Evolutionary conservation across 2,113 vertebrate species (phyloP), one percentile per base, ranked within the genome.

Genomic region (Lathamus discolor): DNA sequence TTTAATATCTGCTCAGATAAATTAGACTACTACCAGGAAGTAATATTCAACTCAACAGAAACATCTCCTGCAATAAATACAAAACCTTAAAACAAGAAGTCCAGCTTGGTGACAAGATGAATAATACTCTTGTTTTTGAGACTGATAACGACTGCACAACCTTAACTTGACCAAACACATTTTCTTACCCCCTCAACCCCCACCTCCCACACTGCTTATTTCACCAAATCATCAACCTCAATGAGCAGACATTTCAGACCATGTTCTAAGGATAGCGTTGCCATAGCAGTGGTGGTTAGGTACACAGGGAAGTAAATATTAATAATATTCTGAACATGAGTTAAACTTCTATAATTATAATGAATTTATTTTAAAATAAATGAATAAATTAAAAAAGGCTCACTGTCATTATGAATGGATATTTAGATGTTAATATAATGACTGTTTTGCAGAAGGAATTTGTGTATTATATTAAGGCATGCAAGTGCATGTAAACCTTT

Each of bases 401-500:
- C 20, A 7, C 6, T 70, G 24, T 66, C 37, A 11, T 81, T 74
- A 43, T 43, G 25, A 82, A 31, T 70, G n/a, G 13, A 3, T 88
- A 61, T 86, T 73, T 27, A 48, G 25, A 55, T 70, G 12, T 59
- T 10, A 54, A 41, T 66, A 67, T 29, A 57, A 52, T 29, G 13
- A 4, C 25, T 64, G 20, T 37, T 51, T 4, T 13, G 0, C 66
- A 48, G 57, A 88, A 74, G 35, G 4, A 54, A 24, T 91, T 74
- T 75, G 9, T 41, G 8, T 39, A 33, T 72, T 73, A 22, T 41
- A 33, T 89, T 82, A 87, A 62, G 66, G 4, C 35, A 28, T 37
- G 4, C 0, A 0, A 73, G 20, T 62, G 24, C 35, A 57, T 15
- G 43, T 64, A 72, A 61, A 27, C 29, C 2, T 4, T 75, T 24